Evolutionary conservation across 1,140 invertebrate genomes (phyloP), one percentile per base, ranked within the genome.

Genomic region (Leptestheria dahalacensis): DNA sequence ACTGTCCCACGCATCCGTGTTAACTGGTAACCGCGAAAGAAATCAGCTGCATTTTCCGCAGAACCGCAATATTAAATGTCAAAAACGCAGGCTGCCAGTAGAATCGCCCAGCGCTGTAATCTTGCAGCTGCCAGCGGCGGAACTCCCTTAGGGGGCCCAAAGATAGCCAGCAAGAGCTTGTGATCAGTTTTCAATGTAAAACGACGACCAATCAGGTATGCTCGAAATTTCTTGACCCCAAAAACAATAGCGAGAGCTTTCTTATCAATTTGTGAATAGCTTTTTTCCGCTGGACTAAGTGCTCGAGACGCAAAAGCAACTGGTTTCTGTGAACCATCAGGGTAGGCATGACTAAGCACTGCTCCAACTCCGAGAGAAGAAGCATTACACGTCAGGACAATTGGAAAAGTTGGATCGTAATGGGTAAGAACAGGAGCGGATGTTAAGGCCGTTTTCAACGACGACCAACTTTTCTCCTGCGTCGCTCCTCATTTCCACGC

Each of bases 211-310:
- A 67, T 74, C 3, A 78, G 50, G 64, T 74, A 80, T 33, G 75
- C 64, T 29, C 77, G 68, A 66, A 79, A 80, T 65, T 74, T 74
- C 59, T 71, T 70, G 3, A 80, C 68, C 3, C 70, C 73, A 65
- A 68, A 79, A 1, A 78, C 61, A 11, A 80, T 71, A 1, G 72
- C 70, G n/a, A 77, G 63, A 6, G 72, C 74, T 68, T 82, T 77
- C 64, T 72, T 76, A 28, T 82, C 74, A 28, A 77, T 72, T 61
- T 75, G 72, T 9, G 70, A 61, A 54, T 79, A 77, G 55, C 72
- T 76, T 64, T 67, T 62, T 63, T 79, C 72, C 3, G 73, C 64
- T 29, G 65, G 48, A n/a, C 57, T 61, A 28, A 61, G 60, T 2
- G 60, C n/a, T 46, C 47, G n/a, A 11, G 53, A 55, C 0, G 69